Evolutionary conservation across 2,797 vertebrate genomes (phyloP), one percentile per base, ranked within the genome.

Genomic region (Eleutherodactylus coqui): DNA sequence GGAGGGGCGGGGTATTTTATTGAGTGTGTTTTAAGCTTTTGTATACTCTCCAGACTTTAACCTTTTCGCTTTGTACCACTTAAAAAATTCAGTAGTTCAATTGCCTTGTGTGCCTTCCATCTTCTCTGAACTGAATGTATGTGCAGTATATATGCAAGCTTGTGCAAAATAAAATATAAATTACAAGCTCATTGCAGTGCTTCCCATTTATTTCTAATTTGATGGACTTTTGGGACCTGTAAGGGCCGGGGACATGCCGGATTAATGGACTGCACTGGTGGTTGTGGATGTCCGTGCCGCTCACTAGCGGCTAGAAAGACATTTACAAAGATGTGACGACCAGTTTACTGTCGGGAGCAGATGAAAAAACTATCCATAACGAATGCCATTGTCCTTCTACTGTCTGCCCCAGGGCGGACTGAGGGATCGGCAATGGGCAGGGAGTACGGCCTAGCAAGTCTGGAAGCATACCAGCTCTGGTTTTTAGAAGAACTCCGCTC

Each of bases 91-190:
- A 97, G 97, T 98, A 97, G 97, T 97, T 96, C 96, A 96, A 97
- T 94, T 97, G 97, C 97, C 97, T 98, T 96, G 97, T 95, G 97
- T 99, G 97, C 97, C 97, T 99, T 99, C 94, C 96, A 97, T 97
- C 96, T 97, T 96, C 96, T 97, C 96, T 96, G 96, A 98, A 97
- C 96, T 98, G 97, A 98, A 98, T 99, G 97, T 99, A 99, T 97
- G 97, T 98, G 97, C 97, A 97, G 97, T 98, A 98, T 97, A 98
- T 98, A 98, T 98, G 97, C 97, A 99, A 98, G 97, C 97, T 98
- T 98, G 97, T 97, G 97, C 96, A 97, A 96, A 97, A 98, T 97
- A 96, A 97, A 95, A 97, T 96, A 96, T 96, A 97, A 96, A 96
- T 95, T 93, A 94, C 94, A 95, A 95, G 94, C 94, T 95, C 91